phyloP scores from a whole-genome alignment of 2,113 vertebrate species.

The Chloebia gouldiae region DNA sequence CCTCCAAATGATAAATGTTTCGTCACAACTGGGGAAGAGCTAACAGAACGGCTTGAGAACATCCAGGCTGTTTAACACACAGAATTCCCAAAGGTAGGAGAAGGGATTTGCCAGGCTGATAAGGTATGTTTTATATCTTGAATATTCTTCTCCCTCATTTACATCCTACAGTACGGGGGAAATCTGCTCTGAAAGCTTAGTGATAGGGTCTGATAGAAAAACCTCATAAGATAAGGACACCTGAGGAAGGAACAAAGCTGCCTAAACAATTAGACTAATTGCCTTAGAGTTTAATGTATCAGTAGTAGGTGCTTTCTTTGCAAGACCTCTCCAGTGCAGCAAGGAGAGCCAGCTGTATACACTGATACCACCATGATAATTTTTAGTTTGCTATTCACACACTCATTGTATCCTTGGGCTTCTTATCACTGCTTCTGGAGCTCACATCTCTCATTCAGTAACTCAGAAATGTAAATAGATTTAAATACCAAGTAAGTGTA shows the following conservation, averaged over 20 bases:
- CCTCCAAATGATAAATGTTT: not conserved
- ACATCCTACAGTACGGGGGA: not conserved
- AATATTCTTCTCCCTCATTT: not conserved
- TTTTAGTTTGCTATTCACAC: not conserved
- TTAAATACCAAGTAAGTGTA: not conserved
- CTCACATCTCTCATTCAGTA: not conserved
- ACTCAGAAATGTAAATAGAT: slow-evolving; percentile 5
- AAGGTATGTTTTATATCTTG: not conserved
- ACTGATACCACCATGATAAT: not conserved
- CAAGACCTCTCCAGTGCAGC: not conserved
- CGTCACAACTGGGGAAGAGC: not conserved
- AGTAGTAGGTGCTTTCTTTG: not conserved
- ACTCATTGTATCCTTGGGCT: not conserved
- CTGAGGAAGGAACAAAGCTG: not conserved
- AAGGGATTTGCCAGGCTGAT: not conserved
- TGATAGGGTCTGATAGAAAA: not conserved
- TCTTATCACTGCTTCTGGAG: not conserved
- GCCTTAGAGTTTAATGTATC: not conserved
- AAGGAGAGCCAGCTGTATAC: not conserved
- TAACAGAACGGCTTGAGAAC: not conserved
- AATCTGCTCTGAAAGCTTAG: not conserved
- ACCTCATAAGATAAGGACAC: not conserved
- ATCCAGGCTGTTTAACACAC: not conserved
- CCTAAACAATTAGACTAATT: not conserved
- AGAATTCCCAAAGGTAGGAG: not conserved